Evolutionary conservation across 2,113 vertebrate genomes (phyloP).

Genomic region (Spilogale gracilis): DNA sequence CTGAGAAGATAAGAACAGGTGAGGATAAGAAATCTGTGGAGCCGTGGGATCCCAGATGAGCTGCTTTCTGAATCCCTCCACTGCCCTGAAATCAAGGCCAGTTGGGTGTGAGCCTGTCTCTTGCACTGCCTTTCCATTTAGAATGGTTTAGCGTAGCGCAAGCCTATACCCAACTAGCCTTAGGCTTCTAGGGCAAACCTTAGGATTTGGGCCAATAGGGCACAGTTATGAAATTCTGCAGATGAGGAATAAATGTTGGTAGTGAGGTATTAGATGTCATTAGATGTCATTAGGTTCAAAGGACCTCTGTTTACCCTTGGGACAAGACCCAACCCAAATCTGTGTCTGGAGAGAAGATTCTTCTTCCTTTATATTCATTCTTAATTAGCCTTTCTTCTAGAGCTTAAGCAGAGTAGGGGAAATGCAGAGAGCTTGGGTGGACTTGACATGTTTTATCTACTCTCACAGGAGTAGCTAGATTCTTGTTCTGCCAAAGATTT

Average conservation of each 20-base stretch:
- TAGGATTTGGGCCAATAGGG: not conserved
- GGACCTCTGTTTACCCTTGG: not conserved
- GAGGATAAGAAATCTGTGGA: not conserved
- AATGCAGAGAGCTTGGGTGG: not conserved
- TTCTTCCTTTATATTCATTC: not conserved
- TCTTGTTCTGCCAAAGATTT: not conserved
- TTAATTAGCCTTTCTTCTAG: not conserved
- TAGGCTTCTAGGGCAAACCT: not conserved
- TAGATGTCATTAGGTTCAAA: not conserved
- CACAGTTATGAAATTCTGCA: not conserved
- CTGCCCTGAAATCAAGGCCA: not conserved
- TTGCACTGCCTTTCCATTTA: not conserved
- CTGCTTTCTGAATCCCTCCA: not conserved
- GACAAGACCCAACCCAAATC: not conserved
- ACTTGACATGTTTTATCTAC: not conserved
- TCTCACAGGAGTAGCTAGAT: not conserved
- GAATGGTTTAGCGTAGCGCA: not conserved
- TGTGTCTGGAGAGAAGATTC: slow-evolving; percentile 2
- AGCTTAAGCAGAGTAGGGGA: not conserved
- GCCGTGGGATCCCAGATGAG: too few species aligned
- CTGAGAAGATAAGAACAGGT: not conserved
- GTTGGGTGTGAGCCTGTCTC: not conserved
- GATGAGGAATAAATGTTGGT: not conserved
- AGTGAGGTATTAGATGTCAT: not conserved
- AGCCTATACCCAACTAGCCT: not conserved